These are phyloP conservation scores for Trypoxylon attenuatum DNA, from an alignment of 2,888 invertebrate genomes.

Conservation along the genomic window DNA sequence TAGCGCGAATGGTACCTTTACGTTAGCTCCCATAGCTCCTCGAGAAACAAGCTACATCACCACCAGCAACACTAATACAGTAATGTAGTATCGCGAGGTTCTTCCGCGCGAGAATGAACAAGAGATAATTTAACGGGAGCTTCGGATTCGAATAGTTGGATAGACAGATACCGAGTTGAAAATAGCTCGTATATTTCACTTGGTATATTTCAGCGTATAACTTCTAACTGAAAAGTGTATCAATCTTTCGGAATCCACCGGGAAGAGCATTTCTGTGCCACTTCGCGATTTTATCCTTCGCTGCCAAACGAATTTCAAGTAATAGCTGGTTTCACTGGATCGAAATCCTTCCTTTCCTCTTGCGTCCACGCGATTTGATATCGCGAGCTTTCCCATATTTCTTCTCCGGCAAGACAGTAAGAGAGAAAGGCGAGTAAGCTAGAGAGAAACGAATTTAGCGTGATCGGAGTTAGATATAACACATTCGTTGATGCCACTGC, in stretches of 20 bases:
- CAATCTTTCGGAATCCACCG: background rate
- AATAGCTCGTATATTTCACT: no score
- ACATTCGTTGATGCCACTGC: background rate
- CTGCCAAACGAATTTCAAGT: conserved; percentile 25
- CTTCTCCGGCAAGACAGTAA: conserved; percentile 1
- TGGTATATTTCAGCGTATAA: background rate
- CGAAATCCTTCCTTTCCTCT: conserved; percentile 17
- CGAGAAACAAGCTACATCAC: no score
- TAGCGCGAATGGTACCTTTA: no score
- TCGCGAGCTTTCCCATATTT: conserved; percentile 25
- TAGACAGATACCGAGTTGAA: no score
- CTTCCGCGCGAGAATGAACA: no score
- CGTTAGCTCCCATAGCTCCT: no score
- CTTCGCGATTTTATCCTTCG: conserved; percentile 12
- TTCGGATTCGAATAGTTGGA: no score
- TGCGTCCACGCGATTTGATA: conserved; percentile 25
- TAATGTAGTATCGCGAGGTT: no score
- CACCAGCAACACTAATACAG: no score
- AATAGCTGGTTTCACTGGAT: conserved; percentile 24
- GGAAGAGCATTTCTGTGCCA: background rate
- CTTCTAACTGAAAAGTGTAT: background rate
- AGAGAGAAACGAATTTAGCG: conserved; percentile 15
- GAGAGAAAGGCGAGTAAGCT: conserved; percentile 2
- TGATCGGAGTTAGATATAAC: conserved; percentile 22
- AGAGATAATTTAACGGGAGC: no score